A percentile compares a stretch with the other conserved stretches of the same genome.
These are phyloP conservation scores for Microtus agrestis DNA, from an alignment of 2,797 vertebrate genomes.

Conservation along the genomic window DNA sequence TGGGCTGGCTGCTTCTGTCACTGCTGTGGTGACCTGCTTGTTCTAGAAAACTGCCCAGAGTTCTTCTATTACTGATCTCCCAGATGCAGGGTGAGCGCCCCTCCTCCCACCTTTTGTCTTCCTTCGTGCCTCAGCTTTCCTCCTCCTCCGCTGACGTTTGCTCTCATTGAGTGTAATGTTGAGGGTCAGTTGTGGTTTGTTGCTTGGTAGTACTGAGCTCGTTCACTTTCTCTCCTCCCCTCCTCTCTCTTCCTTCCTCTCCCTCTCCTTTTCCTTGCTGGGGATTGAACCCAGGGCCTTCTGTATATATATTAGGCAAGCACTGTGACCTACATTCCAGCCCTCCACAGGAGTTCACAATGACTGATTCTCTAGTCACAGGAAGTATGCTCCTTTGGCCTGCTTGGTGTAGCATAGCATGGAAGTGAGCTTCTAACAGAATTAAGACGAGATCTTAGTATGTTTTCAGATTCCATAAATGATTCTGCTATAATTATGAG, in stretches of 20 bases:
- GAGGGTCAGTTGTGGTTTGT: neutral
- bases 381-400: constrained; percentile 19
- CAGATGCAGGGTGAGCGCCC: neutral
- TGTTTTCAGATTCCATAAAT: neutral
- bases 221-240: neutral
- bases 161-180: neutral
- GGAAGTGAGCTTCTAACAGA: constrained; percentile 1
- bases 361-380: constrained; percentile 26
- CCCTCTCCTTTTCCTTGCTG: neutral
- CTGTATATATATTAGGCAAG: neutral
- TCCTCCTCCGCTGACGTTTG: neutral
- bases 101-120: neutral
- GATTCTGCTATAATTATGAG: neutral
- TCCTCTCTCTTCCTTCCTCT: neutral
- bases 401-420: neutral
- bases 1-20: neutral
- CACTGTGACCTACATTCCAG: neutral
- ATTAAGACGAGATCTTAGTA: neutral
- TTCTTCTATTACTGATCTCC: neutral
- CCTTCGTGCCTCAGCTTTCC: neutral
- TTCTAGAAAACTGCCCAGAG: neutral
- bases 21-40: neutral
- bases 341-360: neutral
- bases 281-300: neutral
- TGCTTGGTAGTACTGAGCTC: constrained; percentile 35